Base-by-base conservation (phyloP, 2,797 vertebrate species). In the Remorina albescens region DNA sequence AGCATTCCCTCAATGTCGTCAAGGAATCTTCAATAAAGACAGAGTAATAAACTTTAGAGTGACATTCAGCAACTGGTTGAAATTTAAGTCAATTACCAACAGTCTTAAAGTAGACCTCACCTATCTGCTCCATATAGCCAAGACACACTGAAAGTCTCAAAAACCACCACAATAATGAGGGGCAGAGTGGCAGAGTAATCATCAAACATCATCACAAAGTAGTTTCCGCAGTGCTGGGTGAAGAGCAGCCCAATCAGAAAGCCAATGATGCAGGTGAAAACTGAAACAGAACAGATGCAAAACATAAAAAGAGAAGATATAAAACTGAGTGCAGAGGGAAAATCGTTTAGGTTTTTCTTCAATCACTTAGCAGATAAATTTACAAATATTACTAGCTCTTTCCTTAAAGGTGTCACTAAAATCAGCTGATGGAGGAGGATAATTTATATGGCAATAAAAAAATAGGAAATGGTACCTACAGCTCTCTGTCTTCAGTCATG, bases 111-210 rank as follows among this genome's bases (percentile, higher is more conserved):
- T 18, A 47, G 10, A 50, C 28, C 84, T 88, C 86, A 97, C 96
- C 95, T 94, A 62, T 95, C 95, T 0, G 95, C 92, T 34, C 95
- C 95, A 3, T 94, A 96, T 0, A 95, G 64, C 96, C 96, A 97
- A 10, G 94, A 92, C 55, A 97, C 93, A 2, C 95, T 94, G 75
- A 96, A 34, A 19, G 93, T 95, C 86, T 97, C 95, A 34, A 95
- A 94, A 6, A 94, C 86, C 54, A 96, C 88, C 19, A 97, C 93
- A 1, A 95, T 90, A 68, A 94, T 95, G 68, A 96, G 91, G 0
- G 96, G 95, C 73, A 96, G 82, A 0, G 94, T 91, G 8, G 93
- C 94, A 0, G 96, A 96, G 86, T 95, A 96, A 60, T 96, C 94
- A 18, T 92, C 96, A 1, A 97, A 95, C 95, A 95, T 96, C 16